Base-by-base conservation (phyloP, 1,140 invertebrate genomes). In the Brachionus plicatilis region DNA sequence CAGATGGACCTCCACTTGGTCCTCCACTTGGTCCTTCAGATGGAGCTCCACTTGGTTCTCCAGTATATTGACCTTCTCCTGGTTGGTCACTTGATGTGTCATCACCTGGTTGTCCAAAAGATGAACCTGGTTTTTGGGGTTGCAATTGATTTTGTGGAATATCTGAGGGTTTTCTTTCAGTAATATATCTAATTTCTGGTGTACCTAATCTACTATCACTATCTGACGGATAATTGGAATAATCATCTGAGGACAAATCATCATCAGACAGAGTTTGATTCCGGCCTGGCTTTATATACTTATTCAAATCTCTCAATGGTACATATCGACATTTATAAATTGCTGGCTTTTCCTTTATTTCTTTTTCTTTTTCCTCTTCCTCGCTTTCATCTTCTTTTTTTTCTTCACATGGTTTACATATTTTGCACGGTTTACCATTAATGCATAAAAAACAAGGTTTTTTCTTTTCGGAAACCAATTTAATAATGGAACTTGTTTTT, bases 381-480 rank as follows among this genome's bases (percentile, higher is more conserved):
- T 20, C n/a, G n/a, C n/a, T 14, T 41, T 72, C 37, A 68, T 68
- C 65, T 29, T 33, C 33, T 6, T 12, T 68, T 72, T 72, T n/a
- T 72, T 72, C 17, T 1, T 72, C 68, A 72, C 33, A n/a, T 43
- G 41, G 29, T 72, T 43, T 72, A n/a, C 68, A 72, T 43, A 43
- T 43, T 72, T 43, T 37, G 43, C 68, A 72, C 17, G 68, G 68
- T 17, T 72, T 72, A 17, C 68, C 68, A 72, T 72, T 43, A 41
- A 72, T 72, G 33, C 68, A 72, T 43, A 72, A 72, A 72, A 72
- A 17, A 72, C 68, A 72, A 4, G 68, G 37, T 72, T 43, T 72
- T 17, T 72, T 72, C 37, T 72, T 72, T 8, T 72, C 68, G 3
- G 12, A 17, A 45, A 72, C 14, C 4, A 72, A 1, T 17, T 43